These are phyloP conservation scores for Takifugu rubripes DNA, from an alignment of 2,797 vertebrate genomes.

Conservation along the genomic window DNA sequence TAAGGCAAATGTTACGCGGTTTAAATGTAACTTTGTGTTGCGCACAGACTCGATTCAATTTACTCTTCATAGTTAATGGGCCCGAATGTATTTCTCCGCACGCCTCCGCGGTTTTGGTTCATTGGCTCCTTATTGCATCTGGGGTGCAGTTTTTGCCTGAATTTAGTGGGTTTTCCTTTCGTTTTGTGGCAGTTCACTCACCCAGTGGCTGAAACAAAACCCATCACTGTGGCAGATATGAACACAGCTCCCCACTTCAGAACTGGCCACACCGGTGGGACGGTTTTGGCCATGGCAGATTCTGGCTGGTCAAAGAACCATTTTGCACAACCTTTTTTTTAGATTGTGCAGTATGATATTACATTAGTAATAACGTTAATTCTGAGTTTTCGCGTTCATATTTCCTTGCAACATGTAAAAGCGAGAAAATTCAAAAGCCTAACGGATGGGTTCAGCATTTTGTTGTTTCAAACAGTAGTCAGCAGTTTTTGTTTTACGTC, in stretches of 20 bases:
- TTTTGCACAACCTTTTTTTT: too few relatives aligned
- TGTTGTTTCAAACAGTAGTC: slow-evolving; percentile 32
- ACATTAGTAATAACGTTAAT: neutral
- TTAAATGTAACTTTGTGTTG: too few relatives aligned
- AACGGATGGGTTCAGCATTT: slow-evolving; percentile 27
- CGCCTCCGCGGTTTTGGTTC: slow-evolving; percentile 11
- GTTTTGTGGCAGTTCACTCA: slow-evolving; percentile 23
- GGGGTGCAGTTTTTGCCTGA: slow-evolving; percentile 9
- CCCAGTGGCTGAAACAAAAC: neutral
- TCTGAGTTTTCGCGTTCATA: neutral
- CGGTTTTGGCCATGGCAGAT: too few relatives aligned
- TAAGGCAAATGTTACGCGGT: too few relatives aligned
- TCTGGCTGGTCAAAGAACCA: too few relatives aligned
- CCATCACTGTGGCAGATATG: neutral
- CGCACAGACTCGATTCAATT: slow-evolving; percentile 4
- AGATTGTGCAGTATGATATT: neutral
- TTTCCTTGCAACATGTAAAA: neutral
- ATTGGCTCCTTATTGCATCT: slow-evolving; percentile 17
- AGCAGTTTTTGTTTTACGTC: slow-evolving; percentile 48
- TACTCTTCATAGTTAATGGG: slow-evolving; percentile 9
- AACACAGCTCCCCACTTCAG: neutral
- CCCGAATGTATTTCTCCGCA: slow-evolving; percentile 5
- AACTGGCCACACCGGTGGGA: too few relatives aligned
- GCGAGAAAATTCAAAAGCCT: slow-evolving; percentile 20
- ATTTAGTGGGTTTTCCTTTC: slow-evolving; percentile 19